A percentile compares a stretch with the other conserved stretches of the same genome.
Conservation (phyloP, 1,140 invertebrate genomes). For the Drosophila pruinosa region DNA sequence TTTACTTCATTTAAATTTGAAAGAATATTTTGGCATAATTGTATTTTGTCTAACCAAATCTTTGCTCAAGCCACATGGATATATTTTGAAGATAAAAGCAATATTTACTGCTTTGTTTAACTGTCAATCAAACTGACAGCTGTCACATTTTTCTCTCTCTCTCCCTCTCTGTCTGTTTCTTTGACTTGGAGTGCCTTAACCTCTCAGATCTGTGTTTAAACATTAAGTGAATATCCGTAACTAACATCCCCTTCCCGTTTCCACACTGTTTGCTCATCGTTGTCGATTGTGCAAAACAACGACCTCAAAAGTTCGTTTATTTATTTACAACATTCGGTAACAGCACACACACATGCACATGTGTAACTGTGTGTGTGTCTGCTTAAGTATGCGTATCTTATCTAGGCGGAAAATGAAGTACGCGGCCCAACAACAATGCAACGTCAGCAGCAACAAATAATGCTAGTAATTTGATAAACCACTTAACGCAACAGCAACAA, state of each 20-base stretch:
- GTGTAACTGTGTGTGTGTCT: slow-evolving; percentile 1
- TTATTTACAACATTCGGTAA: slow-evolving; percentile 57
- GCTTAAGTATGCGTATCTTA: slow-evolving; percentile 59
- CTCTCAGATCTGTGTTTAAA: not conserved
- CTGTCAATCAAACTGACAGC: slow-evolving; percentile 6
- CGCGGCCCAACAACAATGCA: slow-evolving; percentile 29
- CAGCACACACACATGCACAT: not conserved
- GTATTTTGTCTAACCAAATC: not conserved
- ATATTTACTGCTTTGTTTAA: not conserved
- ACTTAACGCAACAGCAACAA: slow-evolving; percentile 18
- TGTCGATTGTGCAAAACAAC: slow-evolving; percentile 57
- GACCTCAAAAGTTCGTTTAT: slow-evolving; percentile 63
- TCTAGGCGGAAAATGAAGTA: slow-evolving; percentile 55
- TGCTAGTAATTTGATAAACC: slow-evolving; percentile 35
- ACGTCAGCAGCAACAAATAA: slow-evolving; percentile 41
- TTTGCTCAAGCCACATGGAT: no score
- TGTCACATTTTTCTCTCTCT: not conserved
- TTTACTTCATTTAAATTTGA: no score
- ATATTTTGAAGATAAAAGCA: not conserved
- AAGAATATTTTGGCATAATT: not conserved
- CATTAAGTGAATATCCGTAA: slow-evolving; percentile 4
- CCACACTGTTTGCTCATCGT: slow-evolving; percentile 1
- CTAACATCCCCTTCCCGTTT: not conserved
- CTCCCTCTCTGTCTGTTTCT: not conserved
- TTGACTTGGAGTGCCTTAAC: not conserved